Base-by-base conservation (phyloP, 2,113 vertebrate genomes). In the Brienomyrus longianalis region DNA sequence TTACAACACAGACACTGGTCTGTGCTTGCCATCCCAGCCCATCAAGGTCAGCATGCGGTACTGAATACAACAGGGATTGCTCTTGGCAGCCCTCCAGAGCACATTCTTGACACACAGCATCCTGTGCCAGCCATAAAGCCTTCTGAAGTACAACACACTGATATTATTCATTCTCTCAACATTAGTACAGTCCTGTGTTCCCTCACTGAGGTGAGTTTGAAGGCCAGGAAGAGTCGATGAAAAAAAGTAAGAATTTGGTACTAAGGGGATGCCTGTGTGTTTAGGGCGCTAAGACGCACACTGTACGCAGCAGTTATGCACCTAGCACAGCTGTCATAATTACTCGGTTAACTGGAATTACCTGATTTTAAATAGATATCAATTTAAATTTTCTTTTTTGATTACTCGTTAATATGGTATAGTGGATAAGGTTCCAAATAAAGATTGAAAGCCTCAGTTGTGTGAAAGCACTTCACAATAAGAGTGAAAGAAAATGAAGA, bases 21-120 rank as follows among this genome's bases (percentile, higher is more conserved):
- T 48, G 9, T 19, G 59, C 66, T 3, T 80, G 21, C 62, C 62
- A 77, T 90, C 90, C 50, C 50, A 35, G 56, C 91, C 83, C 84
- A 89, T 77, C 84, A 91, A 90, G 89, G 89, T 90, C 87, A 90
- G 11, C 52, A 51, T 13, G 56, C n/a, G 5, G 10, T 31, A 88
- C 59, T 70, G 23, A 86, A 74, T 84, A 70, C 56, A 89, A 54
- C 59, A 52, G 62, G 51, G 88, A 86, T 84, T 88, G 88, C 17
- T 19, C 89, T 92, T 91, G 91, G 86, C 88, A 43, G 59, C 88
- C 88, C 70, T 88, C 89, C 90, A 88, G 89, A n/a, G 23, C 86
- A 74, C 54, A 88, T 90, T 91, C 91, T 31, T 45, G 54, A 70
- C 90, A 48, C 88, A 39, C 70, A 88, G 86, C 62, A 88, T 83